phyloP scores from a whole-genome alignment of 2,888 invertebrate genomes.

The Therioaphis trifolii region DNA sequence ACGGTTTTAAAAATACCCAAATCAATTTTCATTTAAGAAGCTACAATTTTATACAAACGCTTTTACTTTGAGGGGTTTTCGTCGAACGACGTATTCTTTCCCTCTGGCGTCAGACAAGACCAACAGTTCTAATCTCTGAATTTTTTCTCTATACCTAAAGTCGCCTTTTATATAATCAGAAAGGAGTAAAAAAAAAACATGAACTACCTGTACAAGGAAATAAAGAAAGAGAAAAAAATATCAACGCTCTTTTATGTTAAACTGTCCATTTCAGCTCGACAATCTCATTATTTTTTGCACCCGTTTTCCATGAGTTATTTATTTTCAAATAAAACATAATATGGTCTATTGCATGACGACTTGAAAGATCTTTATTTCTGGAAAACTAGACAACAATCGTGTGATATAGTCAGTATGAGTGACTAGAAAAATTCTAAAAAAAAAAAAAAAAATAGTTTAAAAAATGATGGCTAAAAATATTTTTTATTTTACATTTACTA shows the following conservation, averaged over 20 bases:
- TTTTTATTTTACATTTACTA: no score
- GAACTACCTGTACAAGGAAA: no score
- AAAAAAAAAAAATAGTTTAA: not conserved
- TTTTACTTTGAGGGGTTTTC: not conserved
- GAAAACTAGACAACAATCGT: no score
- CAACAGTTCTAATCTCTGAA: no score
- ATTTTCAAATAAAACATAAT: no score
- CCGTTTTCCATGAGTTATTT: no score
- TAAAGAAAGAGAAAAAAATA: not conserved
- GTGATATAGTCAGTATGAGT: no score
- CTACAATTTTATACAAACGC: not conserved
- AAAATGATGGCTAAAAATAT: not conserved
- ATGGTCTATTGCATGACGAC: no score
- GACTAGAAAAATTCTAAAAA: no score
- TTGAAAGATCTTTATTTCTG: no score
- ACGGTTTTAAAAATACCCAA: no score
- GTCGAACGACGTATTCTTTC: not conserved
- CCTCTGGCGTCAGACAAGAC: not conserved
- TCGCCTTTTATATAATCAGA: not conserved
- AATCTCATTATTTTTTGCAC: not conserved
- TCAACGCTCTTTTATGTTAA: not conserved
- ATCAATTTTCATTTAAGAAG: not conserved
- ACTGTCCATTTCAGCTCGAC: not conserved
- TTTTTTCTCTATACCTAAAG: not conserved
- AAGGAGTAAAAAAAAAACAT: not conserved